Evolutionary conservation across 2,888 invertebrate genomes (phyloP).

Genomic region (Caenorhabditis panamensis): DNA sequence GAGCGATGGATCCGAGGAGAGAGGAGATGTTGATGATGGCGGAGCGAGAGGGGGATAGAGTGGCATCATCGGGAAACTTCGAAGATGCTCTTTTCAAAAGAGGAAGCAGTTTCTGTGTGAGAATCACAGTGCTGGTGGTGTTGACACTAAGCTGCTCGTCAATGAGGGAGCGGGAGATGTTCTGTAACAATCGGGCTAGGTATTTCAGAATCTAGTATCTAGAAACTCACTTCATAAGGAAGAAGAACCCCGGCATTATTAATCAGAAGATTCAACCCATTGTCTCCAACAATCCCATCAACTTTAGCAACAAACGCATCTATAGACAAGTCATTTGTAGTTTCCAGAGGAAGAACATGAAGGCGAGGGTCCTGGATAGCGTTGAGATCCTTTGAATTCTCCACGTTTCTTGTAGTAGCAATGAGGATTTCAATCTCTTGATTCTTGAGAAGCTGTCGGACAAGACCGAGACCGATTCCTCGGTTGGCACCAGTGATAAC

Average conservation of each 20-base stretch:
- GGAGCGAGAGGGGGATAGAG: constrained; percentile 3
- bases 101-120: constrained; percentile 12
- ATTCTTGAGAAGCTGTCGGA: constrained; percentile 84
- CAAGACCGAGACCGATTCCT: constrained; percentile 91
- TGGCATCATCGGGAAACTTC: background rate
- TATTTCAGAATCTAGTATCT: too few species aligned
- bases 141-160: constrained; percentile 7
- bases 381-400: constrained; percentile 82
- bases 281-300: constrained; percentile 18
- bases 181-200: too few species aligned
- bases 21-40: constrained; percentile 55
- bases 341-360: constrained; percentile 59
- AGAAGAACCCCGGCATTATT: constrained; percentile 50
- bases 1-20: constrained; percentile 42
- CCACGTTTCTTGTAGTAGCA: constrained; percentile 88
- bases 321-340: constrained; percentile 58
- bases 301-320: constrained; percentile 40
- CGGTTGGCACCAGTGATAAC: constrained; percentile 93
- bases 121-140: constrained; percentile 2
- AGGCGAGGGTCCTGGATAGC: constrained; percentile 35
- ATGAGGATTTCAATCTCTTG: constrained; percentile 86
- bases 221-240: too few species aligned
- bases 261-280: constrained; percentile 37
- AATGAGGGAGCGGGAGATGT: background rate
- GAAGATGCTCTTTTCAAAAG: constrained; percentile 4